Evolutionary conservation across 92 coral and sea anemone genomes (phyloP).

Genomic region (Porites cylindrica): DNA sequence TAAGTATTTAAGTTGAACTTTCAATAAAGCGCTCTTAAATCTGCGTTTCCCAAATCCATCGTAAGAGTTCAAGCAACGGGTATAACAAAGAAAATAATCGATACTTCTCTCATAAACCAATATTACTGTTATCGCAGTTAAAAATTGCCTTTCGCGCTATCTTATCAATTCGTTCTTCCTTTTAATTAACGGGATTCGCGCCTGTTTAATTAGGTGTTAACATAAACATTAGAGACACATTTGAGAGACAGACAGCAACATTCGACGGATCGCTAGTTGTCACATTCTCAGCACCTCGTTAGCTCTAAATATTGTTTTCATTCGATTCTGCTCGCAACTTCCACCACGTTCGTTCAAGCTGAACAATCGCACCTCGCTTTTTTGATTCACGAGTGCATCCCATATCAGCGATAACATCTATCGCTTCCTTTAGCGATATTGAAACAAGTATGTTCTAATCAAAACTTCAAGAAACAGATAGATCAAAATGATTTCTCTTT

Average conservation of each 20-base stretch:
- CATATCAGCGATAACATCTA: constrained; percentile 16
- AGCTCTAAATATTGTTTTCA: background rate
- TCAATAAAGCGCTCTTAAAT: background rate
- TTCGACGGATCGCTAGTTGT: constrained; percentile 31
- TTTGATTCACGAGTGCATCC: background rate
- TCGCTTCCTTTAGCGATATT: constrained; percentile 16
- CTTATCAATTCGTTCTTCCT: constrained; percentile 21
- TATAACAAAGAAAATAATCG: background rate
- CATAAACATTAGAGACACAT: constrained; percentile 3
- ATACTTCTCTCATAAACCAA: background rate
- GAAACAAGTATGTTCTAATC: constrained; percentile 32
- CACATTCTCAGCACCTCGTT: constrained; percentile 23
- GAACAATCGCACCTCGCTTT: background rate
- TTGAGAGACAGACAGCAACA: constrained; percentile 30
- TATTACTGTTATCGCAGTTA: constrained; percentile 2
- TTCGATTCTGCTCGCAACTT: background rate
- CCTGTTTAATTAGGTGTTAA: constrained; percentile 53
- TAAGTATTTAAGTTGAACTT: background rate
- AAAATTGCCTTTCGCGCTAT: constrained; percentile 11
- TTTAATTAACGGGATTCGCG: constrained; percentile 44
- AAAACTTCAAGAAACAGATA: constrained; percentile 14
- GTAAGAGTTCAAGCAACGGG: constrained; percentile 5
- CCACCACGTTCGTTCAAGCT: background rate
- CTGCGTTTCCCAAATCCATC: background rate
- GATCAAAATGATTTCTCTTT: constrained; percentile 22